Evolutionary conservation across 1,140 invertebrate species (phyloP), one percentile per base, ranked within the genome.

Genomic region (Pinna nobilis): DNA sequence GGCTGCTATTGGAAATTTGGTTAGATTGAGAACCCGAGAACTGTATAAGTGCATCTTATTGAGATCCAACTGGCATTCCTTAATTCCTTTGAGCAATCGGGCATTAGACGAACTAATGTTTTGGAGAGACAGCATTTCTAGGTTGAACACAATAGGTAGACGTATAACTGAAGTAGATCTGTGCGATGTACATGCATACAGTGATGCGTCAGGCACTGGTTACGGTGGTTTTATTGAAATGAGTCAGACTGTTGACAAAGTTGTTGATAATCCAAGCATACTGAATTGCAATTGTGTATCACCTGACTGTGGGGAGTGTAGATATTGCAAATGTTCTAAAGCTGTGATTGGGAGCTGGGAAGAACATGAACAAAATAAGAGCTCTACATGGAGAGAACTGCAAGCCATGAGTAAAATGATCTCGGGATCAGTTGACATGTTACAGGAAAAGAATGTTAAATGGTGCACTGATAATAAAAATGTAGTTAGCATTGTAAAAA

Each of bases 141-240:
- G 2, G n/a, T 33, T 33, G 2, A 57, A 57, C 25, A 3, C 9
- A 18, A 35, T 2, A 2, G 53, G 30, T n/a, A 57, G 30, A 57
- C 18, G 18, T 15, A n/a, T 57, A n/a, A 1, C 33, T 25, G 28
- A 35, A 33, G 33, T 33, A 57, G 53, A 35, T 7, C 1, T 20
- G 7, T 1, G 53, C 4, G 3, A 57, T 23, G 18, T 57, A 18
- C 30, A 57, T 6, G 32, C 35, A 57, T 57, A 33, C 28, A 33
- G 28, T 57, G 53, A 57, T 11, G 53, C 53, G 20, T 57, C 53
- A 33, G 28, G 20, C 35, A 32, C 30, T 33, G 28, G 53, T 57
- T 57, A 57, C 35, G 53, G 30, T 28, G 30, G 53, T 7, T 57
- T 33, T 57, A 57, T 57, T 57, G n/a, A n/a, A n/a, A n/a, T n/a